phyloP scores from a whole-genome alignment of 2,113 vertebrate species.

The Lipotes vexillifer region DNA sequence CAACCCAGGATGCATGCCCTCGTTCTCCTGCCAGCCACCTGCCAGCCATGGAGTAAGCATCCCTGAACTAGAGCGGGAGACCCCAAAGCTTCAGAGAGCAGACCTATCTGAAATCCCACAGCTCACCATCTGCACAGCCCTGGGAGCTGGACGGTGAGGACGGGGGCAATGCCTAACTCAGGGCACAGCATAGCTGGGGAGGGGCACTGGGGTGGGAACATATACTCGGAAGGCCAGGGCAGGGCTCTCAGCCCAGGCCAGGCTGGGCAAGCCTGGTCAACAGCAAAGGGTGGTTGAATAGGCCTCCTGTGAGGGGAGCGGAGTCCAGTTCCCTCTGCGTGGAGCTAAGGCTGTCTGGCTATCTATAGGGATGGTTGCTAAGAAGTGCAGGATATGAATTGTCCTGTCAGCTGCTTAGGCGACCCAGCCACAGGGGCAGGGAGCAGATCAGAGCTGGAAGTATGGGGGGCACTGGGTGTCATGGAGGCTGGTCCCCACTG shows the following conservation, averaged over 20 bases:
- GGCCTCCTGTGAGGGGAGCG: not conserved
- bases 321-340: not conserved
- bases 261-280: not conserved
- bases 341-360: not conserved
- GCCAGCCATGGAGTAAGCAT: not conserved
- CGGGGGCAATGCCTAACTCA: too few species aligned
- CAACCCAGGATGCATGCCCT: not conserved
- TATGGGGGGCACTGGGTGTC: too few species aligned
- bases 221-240: not conserved
- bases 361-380: not conserved
- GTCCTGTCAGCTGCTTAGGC: not conserved
- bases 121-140: not conserved
- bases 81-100: not conserved
- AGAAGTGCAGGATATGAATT: not conserved
- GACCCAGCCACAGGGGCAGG: not conserved
- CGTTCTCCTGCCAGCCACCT: not conserved
- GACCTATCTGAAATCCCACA: not conserved
- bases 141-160: not conserved
- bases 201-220: not conserved
- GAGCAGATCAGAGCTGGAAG: not conserved
- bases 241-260: not conserved
- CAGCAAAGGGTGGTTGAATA: too few species aligned
- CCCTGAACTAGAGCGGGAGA: not conserved
- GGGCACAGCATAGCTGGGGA: accelerated
- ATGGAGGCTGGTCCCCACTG: not conserved